phyloP scores from a whole-genome alignment of 2,888 invertebrate species.

The Aporophyla lueneburgensis region DNA sequence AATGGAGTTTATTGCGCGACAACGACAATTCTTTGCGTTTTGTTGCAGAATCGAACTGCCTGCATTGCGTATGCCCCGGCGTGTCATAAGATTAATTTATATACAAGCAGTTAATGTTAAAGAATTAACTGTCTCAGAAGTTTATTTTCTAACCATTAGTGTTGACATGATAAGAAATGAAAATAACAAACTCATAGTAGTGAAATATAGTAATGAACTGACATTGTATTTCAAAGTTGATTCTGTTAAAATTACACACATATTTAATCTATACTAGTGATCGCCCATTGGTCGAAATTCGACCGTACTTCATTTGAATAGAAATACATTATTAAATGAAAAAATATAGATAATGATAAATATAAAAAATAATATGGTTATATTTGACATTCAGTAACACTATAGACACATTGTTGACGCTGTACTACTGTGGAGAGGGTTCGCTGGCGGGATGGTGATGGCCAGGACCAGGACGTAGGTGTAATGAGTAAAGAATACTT shows the following conservation, averaged over 20 bases:
- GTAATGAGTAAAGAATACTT: too few relatives aligned
- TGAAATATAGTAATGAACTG: neutral
- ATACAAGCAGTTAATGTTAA: neutral
- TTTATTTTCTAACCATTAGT: conserved; percentile 5
- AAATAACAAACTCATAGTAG: neutral
- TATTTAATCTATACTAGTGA: too few relatives aligned
- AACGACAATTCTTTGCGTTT: conserved; percentile 51
- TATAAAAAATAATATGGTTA: too few relatives aligned
- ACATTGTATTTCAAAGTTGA: neutral
- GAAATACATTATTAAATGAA: too few relatives aligned
- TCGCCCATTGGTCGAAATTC: too few relatives aligned
- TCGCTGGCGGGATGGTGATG: too few relatives aligned
- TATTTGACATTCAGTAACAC: too few relatives aligned
- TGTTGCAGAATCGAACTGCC: conserved; percentile 53
- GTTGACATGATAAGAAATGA: neutral
- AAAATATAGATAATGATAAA: too few relatives aligned
- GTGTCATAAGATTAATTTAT: conserved; percentile 41
- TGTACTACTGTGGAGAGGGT: too few relatives aligned
- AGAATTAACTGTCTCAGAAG: neutral
- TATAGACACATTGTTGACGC: too few relatives aligned
- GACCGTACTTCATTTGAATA: too few relatives aligned
- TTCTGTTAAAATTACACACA: neutral
- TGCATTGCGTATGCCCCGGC: conserved; percentile 42
- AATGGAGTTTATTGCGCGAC: conserved; percentile 55
- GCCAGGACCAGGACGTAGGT: too few relatives aligned